phyloP scores from a whole-genome alignment of 2,113 vertebrate species.

The Balaeniceps rex region DNA sequence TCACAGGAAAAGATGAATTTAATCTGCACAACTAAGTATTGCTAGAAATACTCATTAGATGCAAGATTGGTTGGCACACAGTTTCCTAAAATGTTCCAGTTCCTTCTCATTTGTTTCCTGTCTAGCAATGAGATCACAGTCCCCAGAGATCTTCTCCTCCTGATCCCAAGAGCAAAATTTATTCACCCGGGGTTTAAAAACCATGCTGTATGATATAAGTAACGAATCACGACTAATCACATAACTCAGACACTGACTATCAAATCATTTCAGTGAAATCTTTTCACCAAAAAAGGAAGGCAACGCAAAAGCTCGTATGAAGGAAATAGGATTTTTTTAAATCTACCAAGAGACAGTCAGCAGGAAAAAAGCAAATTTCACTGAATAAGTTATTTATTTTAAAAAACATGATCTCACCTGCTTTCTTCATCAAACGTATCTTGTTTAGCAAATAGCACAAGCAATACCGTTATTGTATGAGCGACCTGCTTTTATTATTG shows the following conservation, averaged over 20 bases:
- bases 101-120: not conserved
- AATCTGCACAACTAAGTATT: not conserved
- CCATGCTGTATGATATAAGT: not conserved
- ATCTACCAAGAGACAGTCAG: not conserved
- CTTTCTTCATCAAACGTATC: not conserved
- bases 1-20: not conserved
- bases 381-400: not conserved
- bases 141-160: not conserved
- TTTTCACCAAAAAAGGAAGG: not conserved
- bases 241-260: not conserved
- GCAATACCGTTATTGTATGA: not conserved
- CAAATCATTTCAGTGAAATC: not conserved
- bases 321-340: not conserved
- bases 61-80: not conserved
- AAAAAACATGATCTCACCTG: not conserved
- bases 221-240: not conserved
- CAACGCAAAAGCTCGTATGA: not conserved
- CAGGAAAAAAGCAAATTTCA: not conserved
- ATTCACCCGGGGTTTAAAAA: not conserved
- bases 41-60: not conserved
- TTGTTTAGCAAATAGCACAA: not conserved
- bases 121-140: not conserved
- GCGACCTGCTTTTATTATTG: not conserved
- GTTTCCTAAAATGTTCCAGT: not conserved
- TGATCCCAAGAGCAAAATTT: not conserved